Evolutionary conservation across 2,113 vertebrate species (phyloP).

Genomic region (Hypocryptadius cinnamomeus): DNA sequence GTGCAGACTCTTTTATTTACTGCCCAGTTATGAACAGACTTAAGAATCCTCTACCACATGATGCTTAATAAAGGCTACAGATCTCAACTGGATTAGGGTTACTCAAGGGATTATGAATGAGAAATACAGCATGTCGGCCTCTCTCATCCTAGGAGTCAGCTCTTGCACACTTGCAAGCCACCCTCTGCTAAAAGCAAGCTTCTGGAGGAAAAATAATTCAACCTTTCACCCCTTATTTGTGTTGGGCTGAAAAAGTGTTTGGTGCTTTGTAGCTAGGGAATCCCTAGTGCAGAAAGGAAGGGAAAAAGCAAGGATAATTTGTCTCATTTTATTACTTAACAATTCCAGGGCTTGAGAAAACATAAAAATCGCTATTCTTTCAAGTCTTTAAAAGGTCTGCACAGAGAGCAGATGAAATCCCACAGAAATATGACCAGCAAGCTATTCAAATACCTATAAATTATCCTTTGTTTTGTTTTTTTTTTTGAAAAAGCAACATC

Average conservation of each 20-base stretch:
- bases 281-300: not conserved
- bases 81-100: conserved; percentile 41
- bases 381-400: not conserved
- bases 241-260: not conserved
- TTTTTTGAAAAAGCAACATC: not conserved
- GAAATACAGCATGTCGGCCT: not conserved
- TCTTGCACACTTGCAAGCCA: not conserved
- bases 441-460: not conserved
- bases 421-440: not conserved
- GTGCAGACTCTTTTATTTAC: not conserved
- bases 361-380: not conserved
- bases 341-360: not conserved
- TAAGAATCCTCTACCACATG: not conserved
- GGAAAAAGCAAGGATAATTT: not conserved
- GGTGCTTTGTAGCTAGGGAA: not conserved
- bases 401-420: not conserved
- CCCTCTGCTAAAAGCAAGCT: not conserved
- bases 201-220: not conserved
- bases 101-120: not conserved
- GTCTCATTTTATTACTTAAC: not conserved
- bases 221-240: not conserved
- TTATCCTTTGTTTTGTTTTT: not conserved
- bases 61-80: conserved; percentile 11
- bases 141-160: not conserved
- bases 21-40: not conserved